phyloP scores from a whole-genome alignment of 92 coral and sea anemone species.

The Epizoanthus illoricatus region DNA sequence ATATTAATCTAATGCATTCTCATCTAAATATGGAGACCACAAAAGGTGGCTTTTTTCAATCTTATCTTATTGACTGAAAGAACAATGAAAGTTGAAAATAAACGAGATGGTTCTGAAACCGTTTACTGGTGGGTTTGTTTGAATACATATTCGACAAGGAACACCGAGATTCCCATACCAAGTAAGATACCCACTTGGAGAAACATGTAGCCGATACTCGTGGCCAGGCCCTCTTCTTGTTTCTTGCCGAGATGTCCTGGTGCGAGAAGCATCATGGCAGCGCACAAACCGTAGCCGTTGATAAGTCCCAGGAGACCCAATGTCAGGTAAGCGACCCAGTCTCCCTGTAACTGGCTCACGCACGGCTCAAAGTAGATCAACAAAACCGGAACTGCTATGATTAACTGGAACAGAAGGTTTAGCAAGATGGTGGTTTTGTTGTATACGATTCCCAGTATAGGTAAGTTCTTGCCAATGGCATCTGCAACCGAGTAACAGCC shows the following conservation, averaged over 20 bases:
- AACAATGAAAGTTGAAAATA: too few species aligned
- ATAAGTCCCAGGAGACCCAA: slow-evolving; percentile 77
- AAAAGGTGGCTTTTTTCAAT: too few species aligned
- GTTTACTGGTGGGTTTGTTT: slow-evolving; percentile 38
- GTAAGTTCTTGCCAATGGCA: slow-evolving; percentile 82
- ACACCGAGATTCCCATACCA: slow-evolving; percentile 69
- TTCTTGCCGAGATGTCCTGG: slow-evolving; percentile 72
- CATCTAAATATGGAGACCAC: too few species aligned
- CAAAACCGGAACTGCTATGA: slow-evolving; percentile 75
- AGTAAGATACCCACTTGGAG: slow-evolving; percentile 73
- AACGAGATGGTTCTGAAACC: too few species aligned
- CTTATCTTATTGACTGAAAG: too few species aligned
- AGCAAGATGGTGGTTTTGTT: slow-evolving; percentile 65
- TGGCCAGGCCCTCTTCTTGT: slow-evolving; percentile 83
- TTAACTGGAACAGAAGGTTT: slow-evolving; percentile 76
- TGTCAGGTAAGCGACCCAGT: slow-evolving; percentile 80
- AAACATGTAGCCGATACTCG: slow-evolving; percentile 88
- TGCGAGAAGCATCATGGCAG: slow-evolving; percentile 89
- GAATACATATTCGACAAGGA: slow-evolving; percentile 81
- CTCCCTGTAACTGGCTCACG: slow-evolving; percentile 65
- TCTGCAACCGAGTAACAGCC: slow-evolving; percentile 87
- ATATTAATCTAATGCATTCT: too few species aligned
- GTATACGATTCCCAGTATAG: slow-evolving; percentile 82
- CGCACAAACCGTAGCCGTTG: slow-evolving; percentile 86
- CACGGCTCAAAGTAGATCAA: slow-evolving; percentile 87